Base-by-base conservation (phyloP, 2,888 invertebrate species). In the Xylophagus ater region DNA sequence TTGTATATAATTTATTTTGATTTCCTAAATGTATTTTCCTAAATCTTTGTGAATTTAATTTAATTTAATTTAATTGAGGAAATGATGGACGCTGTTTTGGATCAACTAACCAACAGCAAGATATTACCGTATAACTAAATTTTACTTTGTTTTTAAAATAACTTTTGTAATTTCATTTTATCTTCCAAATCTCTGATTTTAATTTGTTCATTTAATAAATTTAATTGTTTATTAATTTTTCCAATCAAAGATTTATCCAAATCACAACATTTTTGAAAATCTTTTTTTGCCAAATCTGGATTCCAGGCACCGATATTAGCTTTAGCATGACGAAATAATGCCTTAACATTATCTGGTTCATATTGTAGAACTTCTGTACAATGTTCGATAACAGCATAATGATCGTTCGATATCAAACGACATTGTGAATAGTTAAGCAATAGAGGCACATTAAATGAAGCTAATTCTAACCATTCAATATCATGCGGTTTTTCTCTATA, bases 301-400 rank as follows among this genome's bases (percentile, higher is more conserved):
- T 96, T 89, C 94, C 96, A 97, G 0, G 82, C 89, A 1, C 81
- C 86, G 9, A 85, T 70, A 57, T 93, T 83, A 1, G 92, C 96
- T 63, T 89, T 92, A 0, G 81, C 97, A 59, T 96, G 69, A 46
- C 96, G 72, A 59, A 78, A 98, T 29, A 92, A 65, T 0, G 94
- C 97, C 66, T 98, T 98, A 12, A 92, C 82, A 63, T 96, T 97
- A 49, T 84, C 83, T 65, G 82, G 78, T 48, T 94, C 85, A 55
- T 73, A 72, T 52, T 83, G 75, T 5, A 97, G 65, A n/a, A 90
- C 86, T 45, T 88, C 84, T 21, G 76, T 78, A 50, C 92, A 89
- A 59, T 93, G 88, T 57, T 90, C 85, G 53, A 96, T 92, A 0
- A 87, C 93, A 3, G 79, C 68, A 65, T 96, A 96, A 62, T 75